Evolutionary conservation across 2,797 vertebrate species (phyloP).

Genomic region (Anableps anableps): DNA sequence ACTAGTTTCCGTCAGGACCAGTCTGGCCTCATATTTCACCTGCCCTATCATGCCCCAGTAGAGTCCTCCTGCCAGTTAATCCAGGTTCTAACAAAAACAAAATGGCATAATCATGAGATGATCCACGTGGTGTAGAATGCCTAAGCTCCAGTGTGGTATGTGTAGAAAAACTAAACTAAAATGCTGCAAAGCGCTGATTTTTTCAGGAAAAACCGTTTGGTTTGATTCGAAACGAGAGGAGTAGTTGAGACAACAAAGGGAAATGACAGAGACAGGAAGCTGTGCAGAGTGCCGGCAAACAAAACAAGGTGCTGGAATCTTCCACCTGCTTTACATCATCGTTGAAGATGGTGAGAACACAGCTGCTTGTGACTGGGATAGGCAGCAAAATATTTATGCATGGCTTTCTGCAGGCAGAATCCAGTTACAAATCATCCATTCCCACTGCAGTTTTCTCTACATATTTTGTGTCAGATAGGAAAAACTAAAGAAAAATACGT

Average conservation of each 20-base stretch:
- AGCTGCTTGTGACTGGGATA: conserved; percentile 10
- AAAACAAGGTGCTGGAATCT: conserved; percentile 55
- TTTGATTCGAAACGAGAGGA: conserved; percentile 59
- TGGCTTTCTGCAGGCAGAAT: conserved; percentile 13
- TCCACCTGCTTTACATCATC: conserved; percentile 59
- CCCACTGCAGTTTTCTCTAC: neutral
- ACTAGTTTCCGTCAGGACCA: conserved; percentile 3
- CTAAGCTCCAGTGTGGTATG: neutral
- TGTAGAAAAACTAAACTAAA: neutral
- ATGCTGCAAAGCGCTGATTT: conserved; percentile 11
- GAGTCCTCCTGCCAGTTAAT: neutral
- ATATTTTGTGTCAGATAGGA: neutral
- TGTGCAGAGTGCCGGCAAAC: conserved; percentile 19
- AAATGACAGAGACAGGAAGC: conserved; percentile 76
- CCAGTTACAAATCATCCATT: conserved; percentile 19
- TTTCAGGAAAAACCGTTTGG: conserved; percentile 35
- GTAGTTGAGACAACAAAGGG: conserved; percentile 59
- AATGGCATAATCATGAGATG: neutral
- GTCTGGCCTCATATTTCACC: conserved; percentile 9
- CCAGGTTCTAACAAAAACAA: neutral
- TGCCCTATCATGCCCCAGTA: neutral
- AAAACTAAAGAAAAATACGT: neutral
- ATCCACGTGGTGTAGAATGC: neutral
- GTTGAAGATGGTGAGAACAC: conserved; percentile 10
- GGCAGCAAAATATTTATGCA: conserved; percentile 37